Evolutionary conservation across 1,140 invertebrate species (phyloP), one percentile per base, ranked within the genome.

Genomic region (Probaryconus sp.): DNA sequence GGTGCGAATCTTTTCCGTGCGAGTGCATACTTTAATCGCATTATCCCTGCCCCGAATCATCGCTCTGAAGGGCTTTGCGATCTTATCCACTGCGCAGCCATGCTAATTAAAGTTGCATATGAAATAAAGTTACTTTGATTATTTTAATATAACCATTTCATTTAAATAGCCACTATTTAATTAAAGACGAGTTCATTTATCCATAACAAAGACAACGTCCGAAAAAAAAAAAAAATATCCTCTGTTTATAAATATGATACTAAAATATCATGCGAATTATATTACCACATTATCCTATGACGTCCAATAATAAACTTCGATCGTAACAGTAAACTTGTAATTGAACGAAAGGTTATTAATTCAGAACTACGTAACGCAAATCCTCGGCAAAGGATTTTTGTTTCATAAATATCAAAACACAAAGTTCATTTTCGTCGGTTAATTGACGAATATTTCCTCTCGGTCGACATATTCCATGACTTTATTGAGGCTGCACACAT

Each of bases 1-100:
- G 35, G 21, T 35, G 45, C 43, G 33, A 48, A 61, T 50, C 56
- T 61, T 61, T 61, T 61, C 40, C 56, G 56, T 61, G 56, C 56
- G 45, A 60, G 42, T 60, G 55, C 38, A 60, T 47, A 47, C 42
- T 47, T 60, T 60, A 45, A 47, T 47, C 43, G 56, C 30, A 60
- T 48, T 60, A 48, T 38, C 21, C 33, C 31, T 38, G 56, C 9
- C 21, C 31, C 33, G 43, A 60, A 48, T 60, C 30, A 60, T 60
- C 56, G 30, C 17, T 47, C 43, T 48, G 20, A 20, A 60, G 28
- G 33, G 31, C 21, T 38, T 3, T 14, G 40, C 20, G 31, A 60
- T 60, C 40, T 60, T 47, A 60, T 48, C 45, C 37, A 35, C 31
- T 16, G 30, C 7, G 33, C 21, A 48, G 43, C 48, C 43, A 21